Conservation (phyloP, 2,797 vertebrate species). For the Muscicapa comitata region DNA sequence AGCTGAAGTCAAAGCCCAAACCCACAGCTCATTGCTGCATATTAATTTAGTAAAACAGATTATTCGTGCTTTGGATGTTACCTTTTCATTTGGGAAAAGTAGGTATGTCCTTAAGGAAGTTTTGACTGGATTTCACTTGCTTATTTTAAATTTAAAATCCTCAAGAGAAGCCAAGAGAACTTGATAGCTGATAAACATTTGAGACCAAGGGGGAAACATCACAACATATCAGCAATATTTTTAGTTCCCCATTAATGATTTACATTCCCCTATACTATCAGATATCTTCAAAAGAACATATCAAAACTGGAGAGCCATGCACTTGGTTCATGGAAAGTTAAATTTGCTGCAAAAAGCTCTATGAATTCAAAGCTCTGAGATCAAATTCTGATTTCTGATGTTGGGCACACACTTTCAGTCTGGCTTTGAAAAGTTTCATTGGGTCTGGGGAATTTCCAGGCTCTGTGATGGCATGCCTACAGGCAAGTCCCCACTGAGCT, state of each 20-base stretch:
- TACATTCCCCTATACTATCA: slow-evolving; percentile 13
- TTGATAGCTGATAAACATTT: slow-evolving; percentile 16
- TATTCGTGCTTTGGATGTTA: slow-evolving; percentile 15
- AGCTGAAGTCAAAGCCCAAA: not conserved
- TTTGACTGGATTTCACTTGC: not conserved
- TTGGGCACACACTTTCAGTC: not conserved
- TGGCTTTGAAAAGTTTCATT: not conserved
- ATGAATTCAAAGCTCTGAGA: not conserved
- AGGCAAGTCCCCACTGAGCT: not conserved
- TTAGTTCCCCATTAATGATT: slow-evolving; percentile 56
- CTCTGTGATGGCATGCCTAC: not conserved
- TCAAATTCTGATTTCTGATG: not conserved
- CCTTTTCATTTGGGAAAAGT: slow-evolving; percentile 15
- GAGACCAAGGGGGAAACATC: slow-evolving; percentile 10
- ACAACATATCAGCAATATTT: slow-evolving; percentile 19
- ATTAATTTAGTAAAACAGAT: slow-evolving; percentile 24
- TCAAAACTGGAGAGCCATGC: not conserved
- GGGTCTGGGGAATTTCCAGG: not conserved
- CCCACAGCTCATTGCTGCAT: not conserved
- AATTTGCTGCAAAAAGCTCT: not conserved
- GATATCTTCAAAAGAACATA: slow-evolving; percentile 46
- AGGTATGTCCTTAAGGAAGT: slow-evolving; percentile 21
- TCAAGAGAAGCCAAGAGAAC: not conserved
- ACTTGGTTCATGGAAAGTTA: slow-evolving; percentile 27
- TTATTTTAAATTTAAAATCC: slow-evolving; percentile 12